Evolutionary conservation across 2,113 vertebrate genomes (phyloP), one percentile per base, ranked within the genome.

Genomic region (Cebidichthys violaceus): DNA sequence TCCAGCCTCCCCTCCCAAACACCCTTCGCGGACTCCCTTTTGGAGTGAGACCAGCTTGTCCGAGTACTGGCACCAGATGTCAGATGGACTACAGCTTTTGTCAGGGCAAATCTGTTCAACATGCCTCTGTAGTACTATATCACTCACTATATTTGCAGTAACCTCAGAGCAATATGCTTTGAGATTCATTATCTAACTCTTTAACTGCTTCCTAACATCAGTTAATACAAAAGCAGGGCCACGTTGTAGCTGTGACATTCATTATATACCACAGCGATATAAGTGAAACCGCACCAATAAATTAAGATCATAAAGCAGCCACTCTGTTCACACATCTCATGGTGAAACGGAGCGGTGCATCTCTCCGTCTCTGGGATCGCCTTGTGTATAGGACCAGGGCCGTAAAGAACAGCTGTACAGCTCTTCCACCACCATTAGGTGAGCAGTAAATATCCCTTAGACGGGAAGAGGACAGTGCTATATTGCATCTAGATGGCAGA

Each of bases 361-460:
- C 17, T 37, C 33, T 37, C 18, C n/a, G 18, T 61, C 61, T 39
- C 61, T 64, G 31, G 18, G 62, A 41, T 65, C 24, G 24, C 37
- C 22, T 65, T 15, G 13, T 65, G 64, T 66, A n/a, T 13, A 43
- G 35, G 61, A 64, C 9, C 61, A 14, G 33, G 35, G 37, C 62
- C 24, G 62, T 65, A 24, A 41, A 65, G 62, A 41, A 65, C 11
- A 65, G 62, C 62, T 41, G 22, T 65, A 14, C 22, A 7, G 20
- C 35, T 39, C 61, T 39, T 14, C 64, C 64, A 27, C 7, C 64
- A 45, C n/a, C 64, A 67, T 43, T 27, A 45, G 39, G 22, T 15
- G n/a, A 15, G 39, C 64, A 43, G 39, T 67, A 45, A 67, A 67
- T 67, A 67, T 45, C 39, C 24, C n/a, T 67, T 27, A 45, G 14